phyloP scores from a whole-genome alignment of 2,888 invertebrate genomes.

The Hypselothyrea guttata region DNA sequence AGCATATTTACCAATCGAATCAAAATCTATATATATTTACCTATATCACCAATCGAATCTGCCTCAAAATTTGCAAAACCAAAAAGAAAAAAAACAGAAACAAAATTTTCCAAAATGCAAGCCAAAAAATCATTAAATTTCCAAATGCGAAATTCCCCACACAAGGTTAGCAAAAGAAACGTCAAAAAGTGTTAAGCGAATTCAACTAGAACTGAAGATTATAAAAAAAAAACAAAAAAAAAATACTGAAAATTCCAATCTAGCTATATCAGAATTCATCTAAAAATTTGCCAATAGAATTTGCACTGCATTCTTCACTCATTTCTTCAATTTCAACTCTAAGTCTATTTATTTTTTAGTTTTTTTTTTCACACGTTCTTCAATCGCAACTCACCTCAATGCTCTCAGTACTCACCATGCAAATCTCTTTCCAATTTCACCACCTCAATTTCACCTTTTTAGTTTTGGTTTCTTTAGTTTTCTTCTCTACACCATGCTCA shows the following conservation, averaged over 20 bases:
- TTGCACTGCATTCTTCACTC: constrained; percentile 61
- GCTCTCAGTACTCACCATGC: constrained; percentile 20
- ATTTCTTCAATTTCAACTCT: constrained; percentile 18
- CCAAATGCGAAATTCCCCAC: constrained; percentile 72
- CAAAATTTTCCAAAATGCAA: constrained; percentile 59
- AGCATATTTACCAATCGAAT: constrained; percentile 13
- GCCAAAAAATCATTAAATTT: constrained; percentile 75
- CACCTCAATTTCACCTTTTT: constrained; percentile 20
- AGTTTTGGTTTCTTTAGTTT: background rate
- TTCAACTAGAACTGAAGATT: constrained; percentile 28
- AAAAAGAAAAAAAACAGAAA: constrained; percentile 20
- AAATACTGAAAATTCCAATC: background rate
- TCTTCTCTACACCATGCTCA: constrained; percentile 10
- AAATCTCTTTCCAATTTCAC: constrained; percentile 2
- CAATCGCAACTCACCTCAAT: constrained; percentile 17
- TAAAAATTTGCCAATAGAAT: constrained; percentile 61
- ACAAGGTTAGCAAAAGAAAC: constrained; percentile 68
- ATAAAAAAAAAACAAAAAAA: background rate
- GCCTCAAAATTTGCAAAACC: constrained; percentile 32
- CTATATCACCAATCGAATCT: constrained; percentile 48
- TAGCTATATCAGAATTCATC: constrained; percentile 14
- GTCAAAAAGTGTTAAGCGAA: constrained; percentile 20
- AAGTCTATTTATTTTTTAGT: constrained; percentile 4
- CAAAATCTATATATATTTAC: constrained; percentile 7
- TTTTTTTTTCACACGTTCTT: background rate